Evolutionary conservation across 23 tunicate species (phyloP).

Genomic region (Ciona savignyi): DNA sequence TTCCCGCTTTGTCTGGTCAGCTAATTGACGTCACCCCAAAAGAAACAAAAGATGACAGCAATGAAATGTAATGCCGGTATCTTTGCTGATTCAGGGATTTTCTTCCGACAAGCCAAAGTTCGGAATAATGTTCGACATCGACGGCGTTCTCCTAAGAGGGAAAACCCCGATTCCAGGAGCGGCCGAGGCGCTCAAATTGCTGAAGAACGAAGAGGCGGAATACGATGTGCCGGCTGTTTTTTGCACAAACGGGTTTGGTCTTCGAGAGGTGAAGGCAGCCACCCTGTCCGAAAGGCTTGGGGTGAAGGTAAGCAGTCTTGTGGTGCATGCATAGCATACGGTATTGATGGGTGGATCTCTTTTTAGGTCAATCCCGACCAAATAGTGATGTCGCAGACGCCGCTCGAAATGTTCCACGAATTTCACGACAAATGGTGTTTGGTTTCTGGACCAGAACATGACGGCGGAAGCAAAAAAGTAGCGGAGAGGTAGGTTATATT

Average conservation of each 20-base stretch:
- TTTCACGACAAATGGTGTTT: constrained; percentile 89
- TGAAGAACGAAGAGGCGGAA: constrained; percentile 27
- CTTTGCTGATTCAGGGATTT: too few species aligned
- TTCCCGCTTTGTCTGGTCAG: too few species aligned
- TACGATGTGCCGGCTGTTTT: constrained; percentile 83
- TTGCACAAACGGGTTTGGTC: constrained; percentile 94
- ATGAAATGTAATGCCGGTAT: too few species aligned
- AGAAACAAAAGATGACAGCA: too few species aligned
- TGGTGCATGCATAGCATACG: neutral
- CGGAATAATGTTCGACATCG: constrained; percentile 95
- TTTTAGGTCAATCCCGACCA: constrained; percentile 73
- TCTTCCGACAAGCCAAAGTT: constrained; percentile 67
- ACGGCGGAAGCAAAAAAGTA: constrained; percentile 78
- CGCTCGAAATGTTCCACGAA: constrained; percentile 79
- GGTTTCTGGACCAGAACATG: constrained; percentile 92
- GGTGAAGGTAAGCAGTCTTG: constrained; percentile 42
- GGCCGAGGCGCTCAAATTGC: constrained; percentile 56
- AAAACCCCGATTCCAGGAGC: constrained; percentile 91
- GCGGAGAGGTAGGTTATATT: constrained; percentile 79
- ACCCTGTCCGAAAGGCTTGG: constrained; percentile 71
- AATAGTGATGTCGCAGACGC: constrained; percentile 89
- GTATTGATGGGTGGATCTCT: too few species aligned
- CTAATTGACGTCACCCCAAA: too few species aligned
- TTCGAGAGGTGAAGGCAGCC: constrained; percentile 75
- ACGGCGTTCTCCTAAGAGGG: constrained; percentile 92